A percentile compares a stretch with the other conserved stretches of the same genome.
These are phyloP conservation scores for Lytechinus variegatus DNA, from an alignment of 35 echinoderm and acorn worm genomes.

Conservation along the genomic window DNA sequence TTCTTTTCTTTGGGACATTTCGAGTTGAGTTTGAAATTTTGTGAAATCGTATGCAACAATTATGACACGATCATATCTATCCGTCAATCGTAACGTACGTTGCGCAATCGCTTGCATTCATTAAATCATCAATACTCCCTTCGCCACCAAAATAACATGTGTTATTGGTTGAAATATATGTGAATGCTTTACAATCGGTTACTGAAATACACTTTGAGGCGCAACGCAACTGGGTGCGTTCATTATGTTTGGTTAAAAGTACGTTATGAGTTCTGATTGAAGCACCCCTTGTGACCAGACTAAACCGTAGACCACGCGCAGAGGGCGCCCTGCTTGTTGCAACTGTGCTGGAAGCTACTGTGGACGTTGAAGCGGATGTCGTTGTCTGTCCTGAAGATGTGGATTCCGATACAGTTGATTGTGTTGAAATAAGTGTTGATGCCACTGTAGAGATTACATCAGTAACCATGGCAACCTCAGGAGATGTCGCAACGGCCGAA, in stretches of 20 bases:
- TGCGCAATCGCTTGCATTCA: neutral
- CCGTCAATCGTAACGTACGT: neutral
- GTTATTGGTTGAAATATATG: neutral
- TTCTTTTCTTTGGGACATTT: too few species aligned
- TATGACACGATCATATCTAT: neutral
- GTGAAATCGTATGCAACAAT: neutral
- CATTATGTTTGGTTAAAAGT: neutral
- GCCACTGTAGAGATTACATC: neutral
- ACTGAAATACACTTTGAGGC: neutral
- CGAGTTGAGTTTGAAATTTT: neutral
- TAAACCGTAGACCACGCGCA: neutral
- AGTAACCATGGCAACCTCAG: neutral
- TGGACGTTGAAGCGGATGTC: neutral
- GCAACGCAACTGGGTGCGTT: neutral
- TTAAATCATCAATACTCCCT: neutral
- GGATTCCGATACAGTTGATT: neutral
- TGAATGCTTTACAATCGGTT: neutral
- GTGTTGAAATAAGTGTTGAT: neutral
- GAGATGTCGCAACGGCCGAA: neutral
- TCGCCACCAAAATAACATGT: neutral
- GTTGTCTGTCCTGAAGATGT: neutral
- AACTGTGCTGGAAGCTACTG: neutral
- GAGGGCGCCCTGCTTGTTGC: neutral
- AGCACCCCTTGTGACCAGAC: neutral
- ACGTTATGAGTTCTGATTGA: neutral